Evolutionary conservation across 1,140 invertebrate species (phyloP).

Genomic region (Brachionus koreanus): DNA sequence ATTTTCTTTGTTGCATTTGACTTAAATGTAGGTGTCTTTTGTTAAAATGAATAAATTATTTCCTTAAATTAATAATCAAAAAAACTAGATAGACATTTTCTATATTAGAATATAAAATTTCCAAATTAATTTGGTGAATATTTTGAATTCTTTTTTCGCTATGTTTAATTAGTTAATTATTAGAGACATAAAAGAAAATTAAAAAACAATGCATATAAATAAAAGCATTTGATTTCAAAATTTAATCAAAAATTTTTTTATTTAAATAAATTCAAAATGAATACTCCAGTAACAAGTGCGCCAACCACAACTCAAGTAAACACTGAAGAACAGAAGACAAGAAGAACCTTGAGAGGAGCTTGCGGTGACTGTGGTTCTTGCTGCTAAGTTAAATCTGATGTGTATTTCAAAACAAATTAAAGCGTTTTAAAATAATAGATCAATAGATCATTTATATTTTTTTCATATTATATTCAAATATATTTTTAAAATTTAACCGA

Average conservation of each 20-base stretch:
- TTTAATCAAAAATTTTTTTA: neutral
- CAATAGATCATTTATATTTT: too few species aligned
- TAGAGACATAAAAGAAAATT: neutral
- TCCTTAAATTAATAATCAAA: too few species aligned
- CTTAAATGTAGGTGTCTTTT: too few species aligned
- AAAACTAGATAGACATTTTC: neutral
- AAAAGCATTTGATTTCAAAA: neutral
- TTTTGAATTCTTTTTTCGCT: neutral
- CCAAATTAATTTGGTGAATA: neutral
- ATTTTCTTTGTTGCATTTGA: too few species aligned
- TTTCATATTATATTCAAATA: too few species aligned
- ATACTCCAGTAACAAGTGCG: neutral
- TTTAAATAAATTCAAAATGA: neutral
- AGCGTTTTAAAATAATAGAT: too few species aligned
- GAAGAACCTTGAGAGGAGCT: neutral
- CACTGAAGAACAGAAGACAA: neutral
- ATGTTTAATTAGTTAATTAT: neutral
- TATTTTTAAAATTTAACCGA: too few species aligned
- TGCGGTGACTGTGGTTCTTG: neutral
- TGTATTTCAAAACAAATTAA: too few species aligned
- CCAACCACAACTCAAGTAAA: conserved; percentile 22
- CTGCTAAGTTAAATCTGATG: too few species aligned
- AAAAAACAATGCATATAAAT: neutral
- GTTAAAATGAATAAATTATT: too few species aligned
- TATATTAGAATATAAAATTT: neutral